Base-by-base conservation (phyloP, 2,797 vertebrate species). In the Pseudotriccus pelzelni region DNA sequence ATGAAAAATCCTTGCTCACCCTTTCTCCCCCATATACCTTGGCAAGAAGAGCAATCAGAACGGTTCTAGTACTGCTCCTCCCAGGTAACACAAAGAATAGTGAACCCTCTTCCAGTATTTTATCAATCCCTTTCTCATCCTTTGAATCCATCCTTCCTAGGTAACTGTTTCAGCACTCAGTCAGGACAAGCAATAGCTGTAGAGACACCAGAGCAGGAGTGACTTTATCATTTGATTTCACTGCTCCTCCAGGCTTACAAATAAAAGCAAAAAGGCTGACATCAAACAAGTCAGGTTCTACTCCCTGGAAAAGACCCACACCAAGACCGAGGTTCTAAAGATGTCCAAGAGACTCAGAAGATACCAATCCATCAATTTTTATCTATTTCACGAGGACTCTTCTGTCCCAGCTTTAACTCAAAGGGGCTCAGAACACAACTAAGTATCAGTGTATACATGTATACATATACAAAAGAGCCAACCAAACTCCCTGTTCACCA, bases 141-240 rank as follows among this genome's bases (percentile, higher is more conserved):
- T 27, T 55, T 34, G 21, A 41, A 77, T 55, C 73, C 7, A 1
- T 62, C 47, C 69, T 62, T 68, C 53, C 72, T 9, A 81, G 14
- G 6, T 63, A 84, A 82, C 60, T 60, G 59, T 41, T 60, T 37
- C 43, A 58, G 72, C 0, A 0, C 56, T 56, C 50, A 87, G 36
- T 7, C 41, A 75, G 66, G 3, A 87, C 39, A 67, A 89, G 67
- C 60, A 82, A n/a, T 23, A 81, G 66, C 64, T 62, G 44, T 69
- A 76, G 46, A 93, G 23, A 60, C 46, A 91, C 18, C 46, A 77
- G 5, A 75, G 17, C 25, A 78, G 52, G 30, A 46, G 27, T 21
- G 63, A 94, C 62, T 80, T 91, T 76, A 50, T 64, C 15, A 28
- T 43, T 86, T 73, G 30, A 76, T 84, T 90, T 73, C 37, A 12